Conservation (phyloP, 2,888 invertebrate species). For the Agrilus cyanescens region DNA sequence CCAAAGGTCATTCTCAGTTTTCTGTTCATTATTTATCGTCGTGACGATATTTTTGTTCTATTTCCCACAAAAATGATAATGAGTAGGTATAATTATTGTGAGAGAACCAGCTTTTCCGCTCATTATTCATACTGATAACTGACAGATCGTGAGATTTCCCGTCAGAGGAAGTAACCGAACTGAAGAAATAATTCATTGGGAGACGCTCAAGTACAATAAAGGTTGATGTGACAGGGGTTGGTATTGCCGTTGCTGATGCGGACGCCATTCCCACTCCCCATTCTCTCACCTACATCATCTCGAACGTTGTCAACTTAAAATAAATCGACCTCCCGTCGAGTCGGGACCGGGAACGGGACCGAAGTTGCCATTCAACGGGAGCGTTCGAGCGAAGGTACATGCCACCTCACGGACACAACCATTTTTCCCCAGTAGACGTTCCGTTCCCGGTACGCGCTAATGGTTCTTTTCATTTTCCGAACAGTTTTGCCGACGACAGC, state of each 20-base stretch:
- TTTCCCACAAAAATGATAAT: too few species aligned
- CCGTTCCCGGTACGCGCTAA: neutral
- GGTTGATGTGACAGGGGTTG: too few species aligned
- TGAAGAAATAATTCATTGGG: too few species aligned
- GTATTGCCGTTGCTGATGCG: neutral
- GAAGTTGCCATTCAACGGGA: constrained; percentile 16
- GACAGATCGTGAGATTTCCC: too few species aligned
- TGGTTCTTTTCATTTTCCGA: neutral
- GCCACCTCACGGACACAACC: constrained; percentile 13
- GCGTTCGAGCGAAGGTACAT: constrained; percentile 16
- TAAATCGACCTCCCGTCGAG: constrained; percentile 19
- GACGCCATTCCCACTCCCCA: constrained; percentile 8
- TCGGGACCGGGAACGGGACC: constrained; percentile 9
- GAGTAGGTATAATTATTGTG: too few species aligned
- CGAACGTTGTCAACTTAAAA: constrained; percentile 19
- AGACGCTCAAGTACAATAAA: too few species aligned
- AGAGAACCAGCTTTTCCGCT: too few species aligned
- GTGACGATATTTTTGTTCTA: too few species aligned
- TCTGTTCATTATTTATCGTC: too few species aligned
- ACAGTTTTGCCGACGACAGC: neutral
- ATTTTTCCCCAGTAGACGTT: constrained; percentile 8
- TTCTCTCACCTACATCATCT: constrained; percentile 17
- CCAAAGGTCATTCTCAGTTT: too few species aligned
- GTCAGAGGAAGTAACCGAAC: too few species aligned
- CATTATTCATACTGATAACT: too few species aligned